Percentiles rank a stretch among this genome's conserved stretches.
phyloP scores from a whole-genome alignment of 2,888 invertebrate species.

The Zygaena filipendulae region DNA sequence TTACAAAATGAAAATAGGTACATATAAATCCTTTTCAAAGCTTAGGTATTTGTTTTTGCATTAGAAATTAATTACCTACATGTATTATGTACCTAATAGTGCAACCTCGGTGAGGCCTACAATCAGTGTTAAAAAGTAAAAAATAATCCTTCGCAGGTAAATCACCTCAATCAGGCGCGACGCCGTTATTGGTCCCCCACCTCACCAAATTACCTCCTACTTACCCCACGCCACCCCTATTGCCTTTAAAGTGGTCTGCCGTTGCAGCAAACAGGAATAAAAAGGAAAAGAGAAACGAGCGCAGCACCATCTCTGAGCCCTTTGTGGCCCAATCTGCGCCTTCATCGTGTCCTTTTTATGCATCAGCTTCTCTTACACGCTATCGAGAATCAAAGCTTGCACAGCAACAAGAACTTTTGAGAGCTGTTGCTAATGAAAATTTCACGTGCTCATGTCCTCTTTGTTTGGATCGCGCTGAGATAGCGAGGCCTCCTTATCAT shows the following conservation, averaged over 20 bases:
- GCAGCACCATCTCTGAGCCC: conserved; percentile 63
- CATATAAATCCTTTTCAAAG: too few species aligned
- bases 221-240: conserved; percentile 56
- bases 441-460: conserved; percentile 56
- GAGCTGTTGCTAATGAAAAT: conserved; percentile 62
- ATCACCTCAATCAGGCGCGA: conserved; percentile 65
- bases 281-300: conserved; percentile 56
- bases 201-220: conserved; percentile 67
- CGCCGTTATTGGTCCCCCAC: conserved; percentile 63
- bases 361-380: conserved; percentile 57
- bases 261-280: conserved; percentile 64
- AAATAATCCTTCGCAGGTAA: too few species aligned
- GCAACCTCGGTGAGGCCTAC: too few species aligned
- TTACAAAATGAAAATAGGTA: too few species aligned
- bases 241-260: conserved; percentile 68
- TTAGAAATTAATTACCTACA: too few species aligned
- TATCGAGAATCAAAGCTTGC: conserved; percentile 62
- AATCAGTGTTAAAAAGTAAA: too few species aligned
- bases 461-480: conserved; percentile 45
- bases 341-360: conserved; percentile 60
- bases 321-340: conserved; percentile 67
- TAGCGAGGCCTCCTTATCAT: conserved; percentile 52
- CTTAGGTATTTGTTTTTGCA: too few species aligned
- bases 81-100: too few species aligned
- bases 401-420: conserved; percentile 48